Evolutionary conservation across 2,888 invertebrate genomes (phyloP), one percentile per base, ranked within the genome.

Genomic region (Nephrotoma appendiculata): DNA sequence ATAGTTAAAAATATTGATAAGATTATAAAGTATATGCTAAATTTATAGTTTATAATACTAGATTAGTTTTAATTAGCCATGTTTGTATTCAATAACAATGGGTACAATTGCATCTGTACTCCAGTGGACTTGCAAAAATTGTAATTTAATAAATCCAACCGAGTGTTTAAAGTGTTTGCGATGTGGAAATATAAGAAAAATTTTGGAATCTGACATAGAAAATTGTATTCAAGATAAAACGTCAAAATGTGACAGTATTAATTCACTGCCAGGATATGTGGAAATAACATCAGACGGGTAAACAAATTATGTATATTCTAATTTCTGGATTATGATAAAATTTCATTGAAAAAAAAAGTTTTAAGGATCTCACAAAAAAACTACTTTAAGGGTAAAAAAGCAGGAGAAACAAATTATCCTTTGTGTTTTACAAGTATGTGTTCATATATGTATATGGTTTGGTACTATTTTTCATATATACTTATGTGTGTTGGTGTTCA

Each of bases 21-120:
- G 31, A 31, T 19, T 31, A 31, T 31, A 71, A 71, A 71, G 71
- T 71, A 71, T 31, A 71, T 9, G 9, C 7, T 71, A 71, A 12
- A 84, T 84, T 42, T 84, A 42, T 86, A 44, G 15, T 86, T 86
- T 86, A 19, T 19, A 71, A 71, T 71, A 44, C 19, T 86, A 86
- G 7, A 44, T 86, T 86, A 85, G 44, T 44, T 52, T 71, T 71
- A 71, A 2, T 86, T 86, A 89, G 89, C 89, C 89, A 89, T 89
- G 89, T 88, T 88, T 88, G 87, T 87, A 84, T 86, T 87, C 87
- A 88, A 88, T 88, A 87, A 88, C 88, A 88, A 97, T 97, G 97
- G 97, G 97, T 93, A 96, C 97, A 92, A 97, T 97, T 93, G 96
- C 97, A 93, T 97, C 97, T 92, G 97, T 97, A 93, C 94, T 97